phyloP scores from a whole-genome alignment of 1,140 invertebrate species.

The Eriosoma lanigerum region DNA sequence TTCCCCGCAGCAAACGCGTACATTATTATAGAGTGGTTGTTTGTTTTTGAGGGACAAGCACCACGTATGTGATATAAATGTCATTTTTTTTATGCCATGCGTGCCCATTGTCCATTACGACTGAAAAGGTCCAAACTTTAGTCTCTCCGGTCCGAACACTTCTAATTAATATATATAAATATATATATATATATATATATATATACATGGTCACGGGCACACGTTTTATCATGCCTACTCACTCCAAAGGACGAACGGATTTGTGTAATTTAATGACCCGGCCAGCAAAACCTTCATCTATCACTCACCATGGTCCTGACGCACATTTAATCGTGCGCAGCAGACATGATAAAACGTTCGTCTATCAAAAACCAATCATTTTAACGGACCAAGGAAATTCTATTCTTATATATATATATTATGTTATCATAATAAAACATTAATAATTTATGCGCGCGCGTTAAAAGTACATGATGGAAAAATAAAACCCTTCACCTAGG shows the following conservation, averaged over 20 bases:
- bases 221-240: not conserved
- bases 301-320: not conserved
- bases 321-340: not conserved
- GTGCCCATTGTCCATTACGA: not conserved
- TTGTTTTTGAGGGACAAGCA: no score
- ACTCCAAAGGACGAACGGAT: not conserved
- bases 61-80: no score
- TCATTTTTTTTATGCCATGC: not conserved
- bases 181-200: not conserved
- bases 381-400: not conserved
- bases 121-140: not conserved
- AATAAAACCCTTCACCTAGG: not conserved
- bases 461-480: not conserved
- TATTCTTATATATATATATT: no score
- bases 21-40: no score
- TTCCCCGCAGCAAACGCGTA: not conserved
- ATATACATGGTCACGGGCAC: no score
- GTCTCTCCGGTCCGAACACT: not conserved
- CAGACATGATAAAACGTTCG: not conserved
- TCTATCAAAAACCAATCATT: not conserved
- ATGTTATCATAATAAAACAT: no score
- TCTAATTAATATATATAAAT: slow-evolving; percentile 20
- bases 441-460: not conserved
- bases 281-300: not conserved
- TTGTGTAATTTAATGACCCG: slow-evolving; percentile 21